Percentiles rank a stretch among this genome's conserved stretches.
phyloP scores from a whole-genome alignment of 2,888 invertebrate species.

The Alviniconcha strummeri region DNA sequence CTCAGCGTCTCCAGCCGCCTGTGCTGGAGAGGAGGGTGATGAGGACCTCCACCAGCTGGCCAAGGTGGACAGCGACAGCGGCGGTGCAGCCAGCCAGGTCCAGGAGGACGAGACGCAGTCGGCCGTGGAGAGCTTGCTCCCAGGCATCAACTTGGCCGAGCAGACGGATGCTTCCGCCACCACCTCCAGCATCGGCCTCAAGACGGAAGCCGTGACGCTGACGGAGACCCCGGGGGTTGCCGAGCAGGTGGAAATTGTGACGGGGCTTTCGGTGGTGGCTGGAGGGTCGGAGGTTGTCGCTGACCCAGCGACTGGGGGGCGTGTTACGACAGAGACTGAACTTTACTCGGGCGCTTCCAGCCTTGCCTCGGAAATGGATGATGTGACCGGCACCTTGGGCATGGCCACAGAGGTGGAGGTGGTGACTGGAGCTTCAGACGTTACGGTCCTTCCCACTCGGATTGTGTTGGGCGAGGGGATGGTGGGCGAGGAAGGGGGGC shows the following conservation, averaged over 20 bases:
- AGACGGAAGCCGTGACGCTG: too few species aligned
- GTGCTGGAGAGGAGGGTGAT: not conserved
- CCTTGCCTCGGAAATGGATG: not conserved
- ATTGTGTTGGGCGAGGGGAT: not conserved
- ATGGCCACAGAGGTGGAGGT: not conserved
- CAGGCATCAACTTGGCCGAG: not conserved
- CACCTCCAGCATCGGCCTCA: too few species aligned
- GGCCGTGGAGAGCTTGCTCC: not conserved
- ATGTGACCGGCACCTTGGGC: not conserved
- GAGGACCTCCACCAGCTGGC: not conserved
- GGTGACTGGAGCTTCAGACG: not conserved
- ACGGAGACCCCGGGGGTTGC: too few species aligned
- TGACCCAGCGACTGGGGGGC: not conserved
- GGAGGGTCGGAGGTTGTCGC: not conserved
- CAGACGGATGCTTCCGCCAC: too few species aligned
- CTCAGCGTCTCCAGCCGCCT: not conserved
- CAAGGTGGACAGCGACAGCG: not conserved
- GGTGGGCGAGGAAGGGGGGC: not conserved
- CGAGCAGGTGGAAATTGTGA: too few species aligned
- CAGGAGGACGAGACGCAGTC: not conserved
- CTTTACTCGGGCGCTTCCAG: not conserved
- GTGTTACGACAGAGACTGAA: not conserved
- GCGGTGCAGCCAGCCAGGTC: not conserved
- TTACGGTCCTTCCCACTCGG: too few species aligned
- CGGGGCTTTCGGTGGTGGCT: too few species aligned